Evolutionary conservation across 2,797 vertebrate species (phyloP).

Genomic region (Sciaenops ocellatus): DNA sequence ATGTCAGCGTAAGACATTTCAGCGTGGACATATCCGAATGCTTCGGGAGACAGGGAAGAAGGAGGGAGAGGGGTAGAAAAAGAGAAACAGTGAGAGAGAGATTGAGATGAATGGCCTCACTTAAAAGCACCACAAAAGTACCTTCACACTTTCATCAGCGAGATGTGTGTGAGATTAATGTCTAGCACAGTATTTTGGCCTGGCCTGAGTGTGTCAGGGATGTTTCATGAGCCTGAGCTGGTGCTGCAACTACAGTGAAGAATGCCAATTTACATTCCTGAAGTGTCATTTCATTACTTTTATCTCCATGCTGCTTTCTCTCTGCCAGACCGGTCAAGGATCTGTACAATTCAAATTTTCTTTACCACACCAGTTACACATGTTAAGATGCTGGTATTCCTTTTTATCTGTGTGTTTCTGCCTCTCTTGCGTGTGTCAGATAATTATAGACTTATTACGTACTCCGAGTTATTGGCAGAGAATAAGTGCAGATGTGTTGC

Average conservation of each 20-base stretch:
- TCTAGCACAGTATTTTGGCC: conserved; percentile 90
- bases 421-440: background rate
- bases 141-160: conserved; percentile 73
- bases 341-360: conserved; percentile 50
- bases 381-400: conserved; percentile 32
- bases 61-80: conserved; percentile 17
- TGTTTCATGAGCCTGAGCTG: conserved; percentile 91
- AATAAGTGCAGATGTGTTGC: conserved; percentile 13
- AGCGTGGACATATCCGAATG: conserved; percentile 52
- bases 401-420: conserved; percentile 16
- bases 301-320: conserved; percentile 81
- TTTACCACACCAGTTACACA: conserved; percentile 29
- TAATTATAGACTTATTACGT: conserved; percentile 20
- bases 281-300: conserved; percentile 97
- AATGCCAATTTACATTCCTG: conserved; percentile 97
- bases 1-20: conserved; percentile 61
- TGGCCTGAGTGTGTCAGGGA: conserved; percentile 90
- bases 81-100: conserved; percentile 35
- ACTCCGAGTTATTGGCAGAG: conserved; percentile 20
- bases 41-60: conserved; percentile 41
- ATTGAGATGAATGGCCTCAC: conserved; percentile 57
- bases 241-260: conserved; percentile 85
- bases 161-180: conserved; percentile 85
- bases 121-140: conserved; percentile 61
- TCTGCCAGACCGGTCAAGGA: conserved; percentile 62